Percentiles rank a stretch among this genome's conserved stretches.
Conservation (phyloP, 2,888 invertebrate genomes). For the Octonoba sinensis region DNA sequence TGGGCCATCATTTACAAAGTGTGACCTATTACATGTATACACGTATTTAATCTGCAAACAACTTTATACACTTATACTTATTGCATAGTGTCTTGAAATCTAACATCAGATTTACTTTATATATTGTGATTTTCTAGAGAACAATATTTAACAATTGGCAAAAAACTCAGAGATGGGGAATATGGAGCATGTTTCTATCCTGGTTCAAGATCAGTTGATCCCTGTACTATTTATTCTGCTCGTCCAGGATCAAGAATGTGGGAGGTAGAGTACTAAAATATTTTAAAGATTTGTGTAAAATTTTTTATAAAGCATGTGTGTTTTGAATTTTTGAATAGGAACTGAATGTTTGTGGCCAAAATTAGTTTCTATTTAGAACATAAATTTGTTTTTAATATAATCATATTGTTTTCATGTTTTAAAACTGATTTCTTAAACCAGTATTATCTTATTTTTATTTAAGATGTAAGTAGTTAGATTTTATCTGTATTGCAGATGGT, state of each 20-base stretch:
- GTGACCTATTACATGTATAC: no score
- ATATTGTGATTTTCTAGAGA: constrained; percentile 31
- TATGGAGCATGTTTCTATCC: constrained; percentile 65
- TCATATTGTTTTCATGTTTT: not conserved
- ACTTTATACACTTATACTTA: no score
- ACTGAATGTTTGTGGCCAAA: no score
- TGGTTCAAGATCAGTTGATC: constrained; percentile 51
- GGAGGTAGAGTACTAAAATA: constrained; percentile 47
- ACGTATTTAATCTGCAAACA: no score
- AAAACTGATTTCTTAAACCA: not conserved
- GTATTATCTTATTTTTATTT: not conserved
- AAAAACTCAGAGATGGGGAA: constrained; percentile 64
- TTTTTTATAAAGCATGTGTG: not conserved
- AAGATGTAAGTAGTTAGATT: no score
- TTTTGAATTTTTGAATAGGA: not conserved
- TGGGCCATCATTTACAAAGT: no score
- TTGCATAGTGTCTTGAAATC: no score
- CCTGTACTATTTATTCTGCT: constrained; percentile 60
- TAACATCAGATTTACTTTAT: no score
- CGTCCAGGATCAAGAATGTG: constrained; percentile 64
- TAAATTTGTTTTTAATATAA: not conserved
- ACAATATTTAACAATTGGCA: constrained; percentile 61
- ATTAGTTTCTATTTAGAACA: not conserved
- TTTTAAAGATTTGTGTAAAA: not conserved
- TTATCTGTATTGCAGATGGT: no score